Conservation (phyloP, 2,888 invertebrate species). For the Piscicola geometra region DNA sequence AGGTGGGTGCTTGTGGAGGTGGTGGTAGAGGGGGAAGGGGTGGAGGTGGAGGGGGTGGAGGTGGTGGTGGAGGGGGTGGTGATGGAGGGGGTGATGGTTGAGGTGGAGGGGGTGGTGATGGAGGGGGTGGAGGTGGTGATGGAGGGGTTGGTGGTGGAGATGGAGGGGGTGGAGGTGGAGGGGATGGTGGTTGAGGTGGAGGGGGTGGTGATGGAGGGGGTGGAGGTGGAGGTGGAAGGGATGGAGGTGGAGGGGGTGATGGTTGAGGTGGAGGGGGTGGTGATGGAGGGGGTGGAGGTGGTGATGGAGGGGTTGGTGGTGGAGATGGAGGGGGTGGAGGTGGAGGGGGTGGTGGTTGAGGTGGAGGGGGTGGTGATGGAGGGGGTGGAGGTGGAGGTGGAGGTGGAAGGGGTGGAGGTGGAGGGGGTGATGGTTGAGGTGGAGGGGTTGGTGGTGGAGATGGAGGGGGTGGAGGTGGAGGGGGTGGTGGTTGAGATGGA, state of each 20-base stretch:
- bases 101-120: conserved; percentile 7
- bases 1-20: conserved; percentile 59
- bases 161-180: conserved; percentile 23
- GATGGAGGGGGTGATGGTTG: conserved; percentile 15
- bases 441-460: conserved; percentile 30
- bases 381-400: conserved; percentile 20
- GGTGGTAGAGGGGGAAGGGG: too few species aligned
- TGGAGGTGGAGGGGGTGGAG: background rate
- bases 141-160: conserved; percentile 30
- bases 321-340: background rate
- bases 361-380: background rate
- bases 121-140: conserved; percentile 29
- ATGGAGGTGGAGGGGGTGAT: conserved; percentile 18
- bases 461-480: conserved; percentile 26
- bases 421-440: conserved; percentile 27
- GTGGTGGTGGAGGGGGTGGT: background rate
- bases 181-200: too few species aligned
- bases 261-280: conserved; percentile 19
- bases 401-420: conserved; percentile 8
- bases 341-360: background rate
- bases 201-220: conserved; percentile 15
- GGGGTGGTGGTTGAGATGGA: conserved; percentile 1
- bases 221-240: conserved; percentile 1
- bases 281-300: too few species aligned
- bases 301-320: too few species aligned